Evolutionary conservation across 2,113 vertebrate species (phyloP).

Genomic region (Diadophis punctatus): DNA sequence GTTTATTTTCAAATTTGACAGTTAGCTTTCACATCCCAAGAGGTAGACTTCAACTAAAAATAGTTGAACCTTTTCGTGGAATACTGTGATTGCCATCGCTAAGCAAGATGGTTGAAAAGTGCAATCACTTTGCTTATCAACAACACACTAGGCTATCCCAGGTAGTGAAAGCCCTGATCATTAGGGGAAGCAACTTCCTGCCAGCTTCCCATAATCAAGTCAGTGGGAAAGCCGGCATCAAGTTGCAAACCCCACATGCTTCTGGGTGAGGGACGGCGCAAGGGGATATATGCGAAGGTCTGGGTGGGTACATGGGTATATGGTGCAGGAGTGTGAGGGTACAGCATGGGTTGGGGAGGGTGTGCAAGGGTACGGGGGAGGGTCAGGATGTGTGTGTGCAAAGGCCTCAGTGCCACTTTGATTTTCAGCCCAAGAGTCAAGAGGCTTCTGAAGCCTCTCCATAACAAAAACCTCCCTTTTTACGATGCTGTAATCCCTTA

Average conservation of each 20-base stretch:
- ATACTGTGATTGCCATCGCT: not conserved
- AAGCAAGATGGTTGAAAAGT: not conserved
- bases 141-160: not conserved
- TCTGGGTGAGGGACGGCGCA: not conserved
- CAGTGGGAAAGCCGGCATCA: not conserved
- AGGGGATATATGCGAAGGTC: not conserved
- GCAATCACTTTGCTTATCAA: no score
- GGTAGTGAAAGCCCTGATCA: not conserved
- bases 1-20: not conserved
- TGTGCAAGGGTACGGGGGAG: no score
- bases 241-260: not conserved
- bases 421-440: not conserved
- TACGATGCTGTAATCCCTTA: not conserved
- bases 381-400: not conserved
- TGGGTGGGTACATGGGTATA: not conserved
- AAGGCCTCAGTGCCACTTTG: not conserved
- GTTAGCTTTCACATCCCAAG: not conserved
- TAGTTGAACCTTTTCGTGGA: not conserved
- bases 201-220: not conserved
- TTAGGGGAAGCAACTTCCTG: not conserved
- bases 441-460: not conserved
- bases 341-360: not conserved
- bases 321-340: not conserved
- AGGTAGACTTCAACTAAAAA: not conserved
- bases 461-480: not conserved